Conservation (phyloP, 2,113 vertebrate genomes). For the Erythrocercus mccallii region DNA sequence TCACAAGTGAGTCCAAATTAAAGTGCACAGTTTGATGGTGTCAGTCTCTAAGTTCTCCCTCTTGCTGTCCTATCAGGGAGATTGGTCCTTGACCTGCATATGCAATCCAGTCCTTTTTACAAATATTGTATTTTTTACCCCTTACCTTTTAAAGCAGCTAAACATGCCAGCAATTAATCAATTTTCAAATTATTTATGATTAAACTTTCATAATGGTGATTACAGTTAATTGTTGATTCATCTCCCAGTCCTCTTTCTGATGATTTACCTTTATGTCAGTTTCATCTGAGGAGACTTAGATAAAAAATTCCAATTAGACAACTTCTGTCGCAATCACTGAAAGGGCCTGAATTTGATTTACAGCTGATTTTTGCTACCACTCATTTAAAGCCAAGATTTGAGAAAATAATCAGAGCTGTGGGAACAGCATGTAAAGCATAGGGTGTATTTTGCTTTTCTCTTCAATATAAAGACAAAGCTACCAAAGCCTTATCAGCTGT, state of each 20-base stretch:
- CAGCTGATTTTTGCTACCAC: slow-evolving; percentile 26
- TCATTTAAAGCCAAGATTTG: slow-evolving; percentile 12
- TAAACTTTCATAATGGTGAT: slow-evolving; percentile 66
- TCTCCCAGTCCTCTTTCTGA: slow-evolving; percentile 45
- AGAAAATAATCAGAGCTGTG: background rate
- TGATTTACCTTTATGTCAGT: slow-evolving; percentile 53
- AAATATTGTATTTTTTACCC: background rate
- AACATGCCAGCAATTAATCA: slow-evolving; percentile 62
- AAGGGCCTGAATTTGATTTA: slow-evolving; percentile 23
- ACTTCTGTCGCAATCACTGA: slow-evolving; percentile 13
- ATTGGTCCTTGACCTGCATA: slow-evolving; percentile 16
- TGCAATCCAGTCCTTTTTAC: slow-evolving; percentile 9
- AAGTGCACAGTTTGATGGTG: slow-evolving; percentile 35
- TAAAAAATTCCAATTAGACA: slow-evolving; percentile 61
- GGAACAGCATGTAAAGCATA: background rate
- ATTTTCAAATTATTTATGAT: slow-evolving; percentile 71
- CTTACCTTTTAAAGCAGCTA: slow-evolving; percentile 39
- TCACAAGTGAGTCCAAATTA: slow-evolving; percentile 53
- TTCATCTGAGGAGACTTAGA: slow-evolving; percentile 51
- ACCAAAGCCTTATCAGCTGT: background rate
- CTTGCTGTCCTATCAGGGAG: background rate
- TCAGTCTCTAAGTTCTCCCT: background rate
- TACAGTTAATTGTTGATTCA: slow-evolving; percentile 67
- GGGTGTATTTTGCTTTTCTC: background rate
- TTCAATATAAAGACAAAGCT: background rate